Conservation (phyloP, 2,888 invertebrate genomes). For the Ganaspis brasiliensis region DNA sequence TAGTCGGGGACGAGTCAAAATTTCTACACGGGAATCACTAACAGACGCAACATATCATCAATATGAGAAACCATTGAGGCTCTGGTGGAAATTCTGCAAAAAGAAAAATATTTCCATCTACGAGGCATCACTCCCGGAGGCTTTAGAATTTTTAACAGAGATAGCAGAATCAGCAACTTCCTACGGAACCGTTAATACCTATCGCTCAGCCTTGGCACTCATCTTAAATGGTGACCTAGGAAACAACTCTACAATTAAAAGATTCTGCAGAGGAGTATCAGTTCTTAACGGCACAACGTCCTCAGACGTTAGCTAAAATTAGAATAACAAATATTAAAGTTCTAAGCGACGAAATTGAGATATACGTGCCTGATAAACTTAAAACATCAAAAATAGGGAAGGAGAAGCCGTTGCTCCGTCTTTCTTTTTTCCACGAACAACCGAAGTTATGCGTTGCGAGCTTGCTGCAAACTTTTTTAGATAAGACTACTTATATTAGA, state of each 20-base stretch:
- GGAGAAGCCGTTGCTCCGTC: neutral
- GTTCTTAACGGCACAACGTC: slow-evolving; percentile 47
- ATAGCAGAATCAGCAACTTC: neutral
- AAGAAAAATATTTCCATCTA: neutral
- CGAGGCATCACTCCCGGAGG: neutral
- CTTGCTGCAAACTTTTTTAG: neutral
- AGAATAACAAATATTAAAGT: too few species aligned
- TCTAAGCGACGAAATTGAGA: neutral
- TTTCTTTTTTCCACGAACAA: neutral
- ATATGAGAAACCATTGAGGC: slow-evolving; percentile 57
- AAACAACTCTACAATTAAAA: neutral
- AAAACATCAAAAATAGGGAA: neutral
- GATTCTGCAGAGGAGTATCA: neutral
- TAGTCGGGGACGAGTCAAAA: too few species aligned
- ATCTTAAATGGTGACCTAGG: neutral
- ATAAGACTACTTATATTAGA: neutral
- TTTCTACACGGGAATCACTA: too few species aligned
- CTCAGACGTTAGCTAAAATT: slow-evolving; percentile 44
- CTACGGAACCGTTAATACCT: neutral
- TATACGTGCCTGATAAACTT: neutral
- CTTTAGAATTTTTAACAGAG: neutral
- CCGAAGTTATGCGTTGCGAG: neutral
- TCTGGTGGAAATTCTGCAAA: slow-evolving; percentile 62
- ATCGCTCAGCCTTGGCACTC: neutral
- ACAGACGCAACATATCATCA: slow-evolving; percentile 57